Base-by-base conservation (phyloP, 2,113 vertebrate genomes). In the Hemiprocne comata region DNA sequence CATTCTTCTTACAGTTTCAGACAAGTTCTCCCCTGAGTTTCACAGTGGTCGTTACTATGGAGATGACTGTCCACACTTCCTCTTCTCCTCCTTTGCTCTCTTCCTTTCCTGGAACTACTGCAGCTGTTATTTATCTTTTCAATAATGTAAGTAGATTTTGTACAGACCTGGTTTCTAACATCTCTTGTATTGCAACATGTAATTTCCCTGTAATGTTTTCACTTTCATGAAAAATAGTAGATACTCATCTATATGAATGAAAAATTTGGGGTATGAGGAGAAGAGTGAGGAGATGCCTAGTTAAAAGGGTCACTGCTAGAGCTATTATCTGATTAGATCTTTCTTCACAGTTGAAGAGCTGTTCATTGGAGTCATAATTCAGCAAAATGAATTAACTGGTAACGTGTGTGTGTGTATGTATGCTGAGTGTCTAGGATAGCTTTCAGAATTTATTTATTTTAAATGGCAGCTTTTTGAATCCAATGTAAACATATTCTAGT, bases 41-140 rank as follows among this genome's bases (percentile, higher is more conserved):
- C 90, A 73, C 78, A 72, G 64, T 92, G 71, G 69, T 91, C 89
- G 96, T 98, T 98, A 96, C 96, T 97, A 94, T 60, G 94, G 97
- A 97, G 85, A 98, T 94, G 42, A 24, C 83, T 60, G 82, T 87
- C 83, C 89, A 90, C 81, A 61, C 42, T 91, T 85, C 31, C 34
- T 77, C 72, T 95, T 91, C 67, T 91, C 34, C 53, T 66, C 69
- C 61, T 57, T 85, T 92, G 50, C 61, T 17, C 28, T 93, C 31
- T 23, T 92, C 51, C 50, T 91, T 76, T 83, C 17, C 76, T 91
- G 71, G 51, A 77, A 76, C 53, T 96, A 42, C 73, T 90, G 24
- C 82, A 95, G 80, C 84, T 93, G 33, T 87, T 92, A 53, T 55
- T 93, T 94, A 67, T 72, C 71, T 92, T 91, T 94, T 67, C 72